Conservation (phyloP, 2,113 vertebrate genomes). For the Sylvia atricapilla region DNA sequence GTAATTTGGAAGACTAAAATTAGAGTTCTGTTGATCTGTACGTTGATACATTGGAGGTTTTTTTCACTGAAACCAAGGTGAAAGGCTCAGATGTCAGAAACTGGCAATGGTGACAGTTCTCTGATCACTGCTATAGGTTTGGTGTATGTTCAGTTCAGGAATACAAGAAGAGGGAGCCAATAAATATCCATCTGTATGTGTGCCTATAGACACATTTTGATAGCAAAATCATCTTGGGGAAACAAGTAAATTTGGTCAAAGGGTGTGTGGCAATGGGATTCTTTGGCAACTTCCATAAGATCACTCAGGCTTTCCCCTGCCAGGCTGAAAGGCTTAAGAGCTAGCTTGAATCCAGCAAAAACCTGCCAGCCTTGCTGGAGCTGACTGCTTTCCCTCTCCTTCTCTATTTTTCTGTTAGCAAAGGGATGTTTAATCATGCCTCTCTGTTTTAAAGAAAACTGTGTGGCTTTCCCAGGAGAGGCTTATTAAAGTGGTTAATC, state of each 20-base stretch:
- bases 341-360: not conserved
- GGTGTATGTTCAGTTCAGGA: not conserved
- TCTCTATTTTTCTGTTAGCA: not conserved
- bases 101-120: not conserved
- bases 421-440: not conserved
- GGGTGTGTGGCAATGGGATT: not conserved
- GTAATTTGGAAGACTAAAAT: not conserved
- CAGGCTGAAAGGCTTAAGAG: not conserved
- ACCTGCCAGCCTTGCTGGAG: not conserved
- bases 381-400: not conserved
- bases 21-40: not conserved
- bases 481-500: slow-evolving; percentile 18
- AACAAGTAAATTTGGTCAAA: not conserved
- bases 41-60: fast-evolving
- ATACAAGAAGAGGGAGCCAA: not conserved
- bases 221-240: not conserved
- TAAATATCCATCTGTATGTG: fast-evolving
- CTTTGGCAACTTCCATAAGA: not conserved
- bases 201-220: not conserved
- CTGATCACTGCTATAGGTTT: not conserved
- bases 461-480: not conserved
- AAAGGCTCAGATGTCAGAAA: not conserved
- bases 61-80: not conserved
- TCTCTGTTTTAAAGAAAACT: not conserved
- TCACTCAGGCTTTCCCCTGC: not conserved